Base-by-base conservation (phyloP, 2,113 vertebrate genomes). In the Elanoides forficatus region DNA sequence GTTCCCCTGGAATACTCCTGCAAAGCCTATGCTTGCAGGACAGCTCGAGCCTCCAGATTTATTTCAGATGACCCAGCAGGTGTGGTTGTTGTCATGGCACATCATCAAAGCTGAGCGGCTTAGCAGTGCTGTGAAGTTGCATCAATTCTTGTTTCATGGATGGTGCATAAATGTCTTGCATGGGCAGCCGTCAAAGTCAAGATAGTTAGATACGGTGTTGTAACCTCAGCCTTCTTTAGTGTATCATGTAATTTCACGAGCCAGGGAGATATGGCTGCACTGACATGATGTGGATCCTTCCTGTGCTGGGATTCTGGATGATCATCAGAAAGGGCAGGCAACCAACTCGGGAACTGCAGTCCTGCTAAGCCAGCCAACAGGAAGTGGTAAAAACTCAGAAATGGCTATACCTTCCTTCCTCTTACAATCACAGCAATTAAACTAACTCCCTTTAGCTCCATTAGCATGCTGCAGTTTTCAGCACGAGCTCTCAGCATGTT, bases 21-120 rank as follows among this genome's bases (percentile, higher is more conserved):
- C 30, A 42, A 47, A 50, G 23, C 27, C 38, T 81, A 40, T 90
- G 47, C 59, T 93, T 14, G 12, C 30, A 73, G 66, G 85, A 70
- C 71, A 58, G 0, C n/a, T 34, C 16, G 74, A 73, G 38, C 29
- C 67, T 26, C 8, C 13, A 38, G 60, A 25, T n/a, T 30, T 36
- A 82, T 23, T 48, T 36, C 82, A 60, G 72, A 73, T 75, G 88
- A 68, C 13, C 8, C 0, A 2, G 55, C 68, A 60, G 78, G 23
- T 52, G 11, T 13, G 58, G n/a, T 42, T 12, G 56, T 59, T 90
- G 76, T 53, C 52, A 36, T 74, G 66, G 88, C 95, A 83, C 60
- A 72, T 40, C 65, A n/a, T 72, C 80, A 92, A 91, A 95, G 73
- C 86, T 90, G 92, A 60, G 40, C 78, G 72, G 85, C 88, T 88